Evolutionary conservation across 1,140 invertebrate genomes (phyloP), one percentile per base, ranked within the genome.

Genomic region (Cotesia typhae): DNA sequence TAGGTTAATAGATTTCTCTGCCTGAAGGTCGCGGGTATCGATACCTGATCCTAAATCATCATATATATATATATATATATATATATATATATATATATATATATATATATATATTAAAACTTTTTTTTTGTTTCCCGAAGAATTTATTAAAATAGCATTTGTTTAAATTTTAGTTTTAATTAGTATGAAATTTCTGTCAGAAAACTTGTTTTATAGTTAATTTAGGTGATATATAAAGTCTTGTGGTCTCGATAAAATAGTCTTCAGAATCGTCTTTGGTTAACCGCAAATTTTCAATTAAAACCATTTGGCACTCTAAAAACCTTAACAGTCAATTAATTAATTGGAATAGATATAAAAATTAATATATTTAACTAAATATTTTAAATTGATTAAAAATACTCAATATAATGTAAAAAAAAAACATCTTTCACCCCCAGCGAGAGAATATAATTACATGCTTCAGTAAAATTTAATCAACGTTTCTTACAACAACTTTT

Each of bases 1-100:
- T 80, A 71, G 80, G 80, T 79, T 80, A 80, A 52, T 28, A 76
- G 76, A 82, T 82, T 82, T 82, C 80, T 82, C 79, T 79, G 80
- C 80, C 78, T 72, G 78, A 79, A 82, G 80, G 79, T 82, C 78
- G 79, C 78, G 79, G 79, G 78, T 77, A 70, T 69, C 36, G 36
- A 52, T 7, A 47, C 5, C 28, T 28, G 9, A 14, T 67, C 38
- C 4, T 28, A 28, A 28, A 28, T 28, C 28, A 28, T 28, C 3
- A 3, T 28, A 28, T 3, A 28, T 28, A 28, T 28, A 17, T 17
- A 17, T 17, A 17, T 17, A 14, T 14, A 14, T 14, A 14, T 28
- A 2, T 28, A 28, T 2, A 28, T 28, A 28, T 28, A 28, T 3
- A 28, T 28, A 28, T 28, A 17, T 17, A 17, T 17, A 17, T 17